A percentile compares a stretch with the other conserved stretches of the same genome.
Conservation (phyloP, 1,140 invertebrate species). For the Caligus rogercresseyi region DNA sequence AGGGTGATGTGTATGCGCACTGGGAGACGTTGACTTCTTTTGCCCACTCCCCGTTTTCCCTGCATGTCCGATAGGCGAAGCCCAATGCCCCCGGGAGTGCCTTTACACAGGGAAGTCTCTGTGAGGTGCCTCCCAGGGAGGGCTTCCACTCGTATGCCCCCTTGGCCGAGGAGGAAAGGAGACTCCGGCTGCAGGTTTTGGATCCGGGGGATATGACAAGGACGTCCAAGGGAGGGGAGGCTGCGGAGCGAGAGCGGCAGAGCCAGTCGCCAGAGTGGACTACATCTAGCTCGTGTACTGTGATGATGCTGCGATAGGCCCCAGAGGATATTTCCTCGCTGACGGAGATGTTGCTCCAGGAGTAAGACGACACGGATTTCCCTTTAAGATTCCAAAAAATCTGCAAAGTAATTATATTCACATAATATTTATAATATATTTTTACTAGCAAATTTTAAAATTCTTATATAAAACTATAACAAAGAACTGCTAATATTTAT, state of each 20-base stretch:
- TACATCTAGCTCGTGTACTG: background rate
- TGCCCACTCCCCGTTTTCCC: constrained; percentile 4
- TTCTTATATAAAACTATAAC: too few species aligned
- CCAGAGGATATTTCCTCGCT: background rate
- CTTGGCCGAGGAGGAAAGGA: background rate
- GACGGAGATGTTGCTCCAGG: background rate
- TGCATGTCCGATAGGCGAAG: background rate
- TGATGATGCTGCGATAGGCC: background rate
- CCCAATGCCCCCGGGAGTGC: background rate
- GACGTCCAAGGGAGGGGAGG: background rate
- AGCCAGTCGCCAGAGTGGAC: background rate
- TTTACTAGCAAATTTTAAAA: too few species aligned
- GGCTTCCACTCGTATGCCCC: background rate
- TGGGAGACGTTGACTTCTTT: constrained; percentile 5
- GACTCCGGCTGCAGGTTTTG: background rate
- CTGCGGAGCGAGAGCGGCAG: background rate
- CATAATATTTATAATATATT: too few species aligned
- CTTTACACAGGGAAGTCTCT: constrained; percentile 3
- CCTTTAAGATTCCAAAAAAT: background rate
- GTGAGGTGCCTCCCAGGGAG: background rate
- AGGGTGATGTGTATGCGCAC: constrained; percentile 4
- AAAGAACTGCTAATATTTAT: too few species aligned
- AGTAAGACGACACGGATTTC: background rate
- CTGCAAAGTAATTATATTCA: background rate
- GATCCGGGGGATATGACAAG: background rate